Conservation (phyloP, 2,888 invertebrate genomes). For the Metalampra italica region DNA sequence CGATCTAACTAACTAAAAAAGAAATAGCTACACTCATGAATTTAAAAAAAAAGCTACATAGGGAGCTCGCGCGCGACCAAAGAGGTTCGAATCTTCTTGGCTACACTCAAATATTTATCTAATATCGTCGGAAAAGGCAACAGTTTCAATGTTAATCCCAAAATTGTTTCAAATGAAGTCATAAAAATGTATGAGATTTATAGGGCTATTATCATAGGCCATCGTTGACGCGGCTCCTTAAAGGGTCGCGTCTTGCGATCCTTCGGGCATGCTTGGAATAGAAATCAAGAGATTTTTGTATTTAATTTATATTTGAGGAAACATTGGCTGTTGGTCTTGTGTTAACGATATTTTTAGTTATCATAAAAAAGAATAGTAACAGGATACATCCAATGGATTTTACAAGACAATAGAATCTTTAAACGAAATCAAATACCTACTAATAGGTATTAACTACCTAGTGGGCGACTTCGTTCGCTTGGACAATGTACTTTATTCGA, state of each 20-base stretch:
- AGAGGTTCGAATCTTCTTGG: too few relatives aligned
- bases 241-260: conserved; percentile 21
- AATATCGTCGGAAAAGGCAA: neutral
- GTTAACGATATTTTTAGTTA: conserved; percentile 11
- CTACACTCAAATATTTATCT: neutral
- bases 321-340: conserved; percentile 14
- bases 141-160: conserved; percentile 11
- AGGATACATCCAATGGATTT: neutral
- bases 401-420: too few relatives aligned
- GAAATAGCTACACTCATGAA: too few relatives aligned
- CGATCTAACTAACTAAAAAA: too few relatives aligned
- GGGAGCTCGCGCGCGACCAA: too few relatives aligned
- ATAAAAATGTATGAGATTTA: conserved; percentile 67
- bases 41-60: too few relatives aligned
- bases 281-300: conserved; percentile 43
- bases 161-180: conserved; percentile 50
- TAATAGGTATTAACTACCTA: too few relatives aligned
- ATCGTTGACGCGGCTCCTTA: conserved; percentile 32
- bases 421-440: too few relatives aligned
- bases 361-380: neutral
- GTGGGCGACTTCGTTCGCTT: too few relatives aligned
- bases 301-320: conserved; percentile 40
- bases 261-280: conserved; percentile 43
- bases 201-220: conserved; percentile 41
- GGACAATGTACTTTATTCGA: too few relatives aligned